Percentiles rank a stretch among this genome's conserved stretches.
Evolutionary conservation across 1,140 invertebrate species (phyloP).

Genomic region (Ylistrum balloti): DNA sequence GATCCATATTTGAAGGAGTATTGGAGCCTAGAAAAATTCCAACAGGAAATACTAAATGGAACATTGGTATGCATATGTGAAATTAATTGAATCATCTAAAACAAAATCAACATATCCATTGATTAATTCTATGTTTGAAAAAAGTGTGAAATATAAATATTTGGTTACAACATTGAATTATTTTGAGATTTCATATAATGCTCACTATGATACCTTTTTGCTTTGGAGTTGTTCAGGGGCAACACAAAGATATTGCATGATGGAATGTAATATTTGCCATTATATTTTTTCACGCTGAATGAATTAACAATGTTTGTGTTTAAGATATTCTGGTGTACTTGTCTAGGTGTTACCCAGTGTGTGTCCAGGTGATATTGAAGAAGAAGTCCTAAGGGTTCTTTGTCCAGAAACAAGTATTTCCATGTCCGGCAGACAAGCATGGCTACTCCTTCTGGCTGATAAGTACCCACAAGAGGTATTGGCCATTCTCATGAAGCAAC

Average conservation of each 20-base stretch:
- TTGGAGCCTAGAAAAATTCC: constrained; percentile 60
- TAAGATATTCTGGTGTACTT: not conserved
- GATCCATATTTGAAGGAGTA: constrained; percentile 66
- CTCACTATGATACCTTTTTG: too few species aligned
- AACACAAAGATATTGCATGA: too few species aligned
- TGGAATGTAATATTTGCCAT: too few species aligned
- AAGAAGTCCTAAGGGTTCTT: constrained; percentile 56
- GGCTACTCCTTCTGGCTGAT: constrained; percentile 56
- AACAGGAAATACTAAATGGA: constrained; percentile 45
- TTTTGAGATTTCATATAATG: too few species aligned
- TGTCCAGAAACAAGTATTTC: constrained; percentile 56
- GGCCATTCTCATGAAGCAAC: constrained; percentile 52
- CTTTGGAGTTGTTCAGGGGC: too few species aligned
- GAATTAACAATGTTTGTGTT: not conserved
- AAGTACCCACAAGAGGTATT: constrained; percentile 59
- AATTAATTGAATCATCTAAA: too few species aligned
- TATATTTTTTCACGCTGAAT: too few species aligned
- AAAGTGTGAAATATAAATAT: too few species aligned
- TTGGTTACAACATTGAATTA: too few species aligned
- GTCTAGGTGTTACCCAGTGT: not conserved
- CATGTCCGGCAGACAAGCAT: constrained; percentile 56
- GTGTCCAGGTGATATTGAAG: constrained; percentile 44
- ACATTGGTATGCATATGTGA: constrained; percentile 24
- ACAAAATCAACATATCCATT: too few species aligned
- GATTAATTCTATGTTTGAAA: too few species aligned